These are phyloP conservation scores for Platycheirus albimanus DNA, from an alignment of 2,888 invertebrate species.

Conservation along the genomic window DNA sequence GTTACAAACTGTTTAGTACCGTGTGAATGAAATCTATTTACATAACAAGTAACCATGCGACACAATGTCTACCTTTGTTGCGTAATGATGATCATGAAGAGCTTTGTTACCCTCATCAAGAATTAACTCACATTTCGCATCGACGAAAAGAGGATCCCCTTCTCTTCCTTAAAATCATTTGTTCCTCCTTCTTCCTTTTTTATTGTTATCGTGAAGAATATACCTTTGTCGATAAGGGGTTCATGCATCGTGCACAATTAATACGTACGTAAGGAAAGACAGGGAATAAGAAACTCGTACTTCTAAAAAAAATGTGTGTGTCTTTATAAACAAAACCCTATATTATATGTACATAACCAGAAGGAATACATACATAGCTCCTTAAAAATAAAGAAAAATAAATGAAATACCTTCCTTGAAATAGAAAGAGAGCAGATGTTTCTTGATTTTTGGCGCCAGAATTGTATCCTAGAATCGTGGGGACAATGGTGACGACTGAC, in stretches of 20 bases:
- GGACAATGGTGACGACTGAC: conserved; percentile 10
- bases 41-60: conserved; percentile 60
- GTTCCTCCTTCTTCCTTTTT: conserved; percentile 21
- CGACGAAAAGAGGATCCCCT: conserved; percentile 37
- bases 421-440: conserved; percentile 58
- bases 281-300: conserved; percentile 40
- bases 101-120: conserved; percentile 44
- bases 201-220: conserved; percentile 34
- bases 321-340: conserved; percentile 14
- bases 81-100: conserved; percentile 35
- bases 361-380: conserved; percentile 21
- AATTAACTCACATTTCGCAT: conserved; percentile 54
- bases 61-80: conserved; percentile 58
- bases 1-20: conserved; percentile 38
- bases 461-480: background rate
- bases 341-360: conserved; percentile 36
- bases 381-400: conserved; percentile 13
- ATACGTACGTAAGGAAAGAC: conserved; percentile 38
- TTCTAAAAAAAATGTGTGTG: conserved; percentile 37
- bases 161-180: background rate
- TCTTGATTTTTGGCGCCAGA: conserved; percentile 57
- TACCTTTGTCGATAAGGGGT: conserved; percentile 48
- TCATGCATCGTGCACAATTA: conserved; percentile 18
- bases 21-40: conserved; percentile 56
- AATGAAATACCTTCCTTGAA: conserved; percentile 24